Evolutionary conservation across 1,140 invertebrate species (phyloP).

Genomic region (Rhagoletis zephyria): DNA sequence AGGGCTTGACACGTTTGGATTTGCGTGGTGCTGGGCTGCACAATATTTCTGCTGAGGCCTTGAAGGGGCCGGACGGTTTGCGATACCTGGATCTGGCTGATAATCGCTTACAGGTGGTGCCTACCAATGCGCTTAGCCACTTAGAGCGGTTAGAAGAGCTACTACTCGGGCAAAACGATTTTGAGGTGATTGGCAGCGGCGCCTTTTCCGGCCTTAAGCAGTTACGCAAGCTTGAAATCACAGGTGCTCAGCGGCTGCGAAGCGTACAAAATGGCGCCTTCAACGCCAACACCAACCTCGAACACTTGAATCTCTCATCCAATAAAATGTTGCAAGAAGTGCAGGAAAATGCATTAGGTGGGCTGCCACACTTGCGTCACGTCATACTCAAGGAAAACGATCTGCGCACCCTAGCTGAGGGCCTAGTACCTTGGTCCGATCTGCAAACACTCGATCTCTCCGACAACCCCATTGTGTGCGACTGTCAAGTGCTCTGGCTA

Average conservation of each 20-base stretch:
- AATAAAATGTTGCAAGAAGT: conserved; percentile 83
- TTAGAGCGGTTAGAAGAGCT: conserved; percentile 85
- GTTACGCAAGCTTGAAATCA: conserved; percentile 83
- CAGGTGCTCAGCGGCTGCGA: conserved; percentile 81
- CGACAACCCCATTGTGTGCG: conserved; percentile 88
- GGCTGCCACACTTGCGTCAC: conserved; percentile 83
- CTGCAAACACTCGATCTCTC: conserved; percentile 83
- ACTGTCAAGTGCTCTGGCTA: conserved; percentile 86
- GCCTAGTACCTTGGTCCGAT: conserved; percentile 84
- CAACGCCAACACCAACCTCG: conserved; percentile 85
- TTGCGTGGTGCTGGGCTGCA: conserved; percentile 84
- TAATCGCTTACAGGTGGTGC: conserved; percentile 83
- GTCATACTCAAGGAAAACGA: conserved; percentile 86
- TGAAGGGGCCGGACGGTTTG: conserved; percentile 82
- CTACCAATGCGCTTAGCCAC: conserved; percentile 82
- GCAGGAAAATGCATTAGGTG: conserved; percentile 83
- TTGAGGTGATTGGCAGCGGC: conserved; percentile 79
- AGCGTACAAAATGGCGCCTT: conserved; percentile 84
- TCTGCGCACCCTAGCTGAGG: conserved; percentile 82
- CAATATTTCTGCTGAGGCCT: conserved; percentile 83
- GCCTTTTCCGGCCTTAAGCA: conserved; percentile 85
- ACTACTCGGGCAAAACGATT: conserved; percentile 87
- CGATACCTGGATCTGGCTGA: conserved; percentile 84
- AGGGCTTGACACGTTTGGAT: conserved; percentile 83
- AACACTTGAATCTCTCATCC: conserved; percentile 82